A percentile compares a stretch with the other conserved stretches of the same genome.
Evolutionary conservation across 2,888 invertebrate genomes (phyloP).

Genomic region (Leucophenga montana): DNA sequence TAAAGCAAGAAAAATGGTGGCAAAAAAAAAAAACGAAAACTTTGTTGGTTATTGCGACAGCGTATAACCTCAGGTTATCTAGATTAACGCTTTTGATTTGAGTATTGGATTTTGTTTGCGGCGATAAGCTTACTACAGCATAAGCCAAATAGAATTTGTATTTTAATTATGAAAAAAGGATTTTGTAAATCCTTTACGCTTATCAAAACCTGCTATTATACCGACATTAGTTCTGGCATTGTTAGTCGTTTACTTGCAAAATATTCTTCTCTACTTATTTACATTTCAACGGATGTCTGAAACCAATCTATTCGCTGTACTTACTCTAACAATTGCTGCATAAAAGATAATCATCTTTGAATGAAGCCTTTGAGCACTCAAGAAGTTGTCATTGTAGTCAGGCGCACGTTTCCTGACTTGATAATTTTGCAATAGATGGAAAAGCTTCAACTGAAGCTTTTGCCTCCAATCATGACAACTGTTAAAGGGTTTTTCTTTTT

Average conservation of each 20-base stretch:
- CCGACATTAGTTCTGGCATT: not conserved
- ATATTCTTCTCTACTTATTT: not conserved
- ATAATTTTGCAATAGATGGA: not conserved
- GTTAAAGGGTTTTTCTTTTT: no score
- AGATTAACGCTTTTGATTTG: constrained; percentile 59
- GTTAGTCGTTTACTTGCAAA: not conserved
- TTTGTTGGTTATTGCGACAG: constrained; percentile 12
- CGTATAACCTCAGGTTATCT: constrained; percentile 43
- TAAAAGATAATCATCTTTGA: constrained; percentile 21
- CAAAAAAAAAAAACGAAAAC: not conserved
- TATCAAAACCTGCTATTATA: constrained; percentile 21
- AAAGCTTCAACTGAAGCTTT: no score
- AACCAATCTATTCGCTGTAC: not conserved
- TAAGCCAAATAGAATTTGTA: constrained; percentile 26
- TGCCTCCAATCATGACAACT: no score
- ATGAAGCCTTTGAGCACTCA: constrained; percentile 19
- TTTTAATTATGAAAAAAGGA: constrained; percentile 18
- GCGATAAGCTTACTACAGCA: no score
- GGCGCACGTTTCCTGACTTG: constrained; percentile 4
- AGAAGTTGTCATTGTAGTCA: not conserved
- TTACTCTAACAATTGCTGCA: not conserved
- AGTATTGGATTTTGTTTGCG: constrained; percentile 48
- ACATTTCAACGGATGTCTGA: no score
- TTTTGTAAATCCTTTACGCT: constrained; percentile 3
- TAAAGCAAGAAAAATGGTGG: no score